Evolutionary conservation across 2,888 invertebrate species (phyloP), one percentile per base, ranked within the genome.

Genomic region (Tortrix viridana): DNA sequence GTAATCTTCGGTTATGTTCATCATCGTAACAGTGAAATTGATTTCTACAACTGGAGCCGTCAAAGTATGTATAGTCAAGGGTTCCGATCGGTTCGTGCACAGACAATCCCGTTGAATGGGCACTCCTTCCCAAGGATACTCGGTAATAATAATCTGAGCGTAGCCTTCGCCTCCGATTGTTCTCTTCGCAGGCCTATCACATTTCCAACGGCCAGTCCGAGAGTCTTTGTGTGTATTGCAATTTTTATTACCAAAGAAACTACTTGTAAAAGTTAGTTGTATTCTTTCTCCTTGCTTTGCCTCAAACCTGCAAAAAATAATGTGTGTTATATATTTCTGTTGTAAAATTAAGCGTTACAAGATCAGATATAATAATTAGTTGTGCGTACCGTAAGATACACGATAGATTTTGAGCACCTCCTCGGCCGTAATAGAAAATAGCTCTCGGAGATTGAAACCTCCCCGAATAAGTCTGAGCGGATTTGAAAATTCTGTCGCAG

Each of bases 1-100:
- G 76, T 96, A 96, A 87, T 97, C 96, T 84, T 97, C 95, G 6
- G 95, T 95, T 61, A 96, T 95, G 85, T 95, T 95, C 97, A 97
- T 96, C 81, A 95, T 93, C 14, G 94, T 94, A 6, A 96, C 94
- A 19, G 95, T 94, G 79, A 96, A 96, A 76, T 94, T 95, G 0
- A 96, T 93, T 81, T 96, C 95, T 7, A 96, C 94, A 60, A 94
- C 93, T 53, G 94, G 93, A 1, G 96, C 94, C 14, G 95, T 95
- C 67, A 96, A 91, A 20, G 95, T 95, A 67, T 94, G 93, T 68
- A 96, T 90, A 63, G 93, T 92, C 48, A 95, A 85, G 18, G 94
- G 93, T 63, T 95, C 94, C 54, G 94, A 93, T 69, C 95, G 91
- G 79, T 95, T 95, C 22, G 95, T 94, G 79, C 96, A 96, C 66